Evolutionary conservation across 2,113 vertebrate species (phyloP).

Genomic region (Maccullochella peelii): DNA sequence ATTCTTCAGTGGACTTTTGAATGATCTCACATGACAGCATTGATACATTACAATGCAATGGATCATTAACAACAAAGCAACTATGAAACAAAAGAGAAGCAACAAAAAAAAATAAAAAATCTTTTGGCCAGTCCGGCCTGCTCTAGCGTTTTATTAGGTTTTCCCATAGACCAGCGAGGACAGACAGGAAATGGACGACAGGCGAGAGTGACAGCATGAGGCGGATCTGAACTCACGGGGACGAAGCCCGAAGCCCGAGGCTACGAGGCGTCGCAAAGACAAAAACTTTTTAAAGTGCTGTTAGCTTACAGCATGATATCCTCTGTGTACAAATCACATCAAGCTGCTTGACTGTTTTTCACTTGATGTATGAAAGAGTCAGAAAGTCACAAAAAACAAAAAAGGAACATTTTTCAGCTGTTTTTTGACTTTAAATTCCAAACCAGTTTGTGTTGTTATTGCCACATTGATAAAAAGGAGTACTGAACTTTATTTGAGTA

Average conservation of each 20-base stretch:
- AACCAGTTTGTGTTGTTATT: neutral
- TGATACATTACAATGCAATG: constrained; percentile 23
- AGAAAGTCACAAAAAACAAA: no score
- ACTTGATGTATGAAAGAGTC: neutral
- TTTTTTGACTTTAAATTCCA: neutral
- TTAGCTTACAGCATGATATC: neutral
- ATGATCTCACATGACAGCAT: constrained; percentile 29
- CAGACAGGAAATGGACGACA: constrained; percentile 32
- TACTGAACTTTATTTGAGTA: neutral
- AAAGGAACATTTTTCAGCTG: neutral
- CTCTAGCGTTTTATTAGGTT: constrained; percentile 53
- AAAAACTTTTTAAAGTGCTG: neutral
- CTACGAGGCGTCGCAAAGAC: neutral
- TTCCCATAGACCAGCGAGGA: constrained; percentile 53
- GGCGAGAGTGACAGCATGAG: constrained; percentile 40
- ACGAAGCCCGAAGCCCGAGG: neutral
- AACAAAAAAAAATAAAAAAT: constrained; percentile 23
- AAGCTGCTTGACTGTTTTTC: neutral
- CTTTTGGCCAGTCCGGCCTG: constrained; percentile 20
- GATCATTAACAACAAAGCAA: constrained; percentile 47
- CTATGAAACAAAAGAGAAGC: constrained; percentile 34
- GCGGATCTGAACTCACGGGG: constrained; percentile 14
- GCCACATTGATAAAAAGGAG: neutral
- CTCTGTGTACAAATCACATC: neutral
- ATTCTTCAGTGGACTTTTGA: constrained; percentile 2